Conservation (phyloP, 2,888 invertebrate species). For the Axea sp. region DNA sequence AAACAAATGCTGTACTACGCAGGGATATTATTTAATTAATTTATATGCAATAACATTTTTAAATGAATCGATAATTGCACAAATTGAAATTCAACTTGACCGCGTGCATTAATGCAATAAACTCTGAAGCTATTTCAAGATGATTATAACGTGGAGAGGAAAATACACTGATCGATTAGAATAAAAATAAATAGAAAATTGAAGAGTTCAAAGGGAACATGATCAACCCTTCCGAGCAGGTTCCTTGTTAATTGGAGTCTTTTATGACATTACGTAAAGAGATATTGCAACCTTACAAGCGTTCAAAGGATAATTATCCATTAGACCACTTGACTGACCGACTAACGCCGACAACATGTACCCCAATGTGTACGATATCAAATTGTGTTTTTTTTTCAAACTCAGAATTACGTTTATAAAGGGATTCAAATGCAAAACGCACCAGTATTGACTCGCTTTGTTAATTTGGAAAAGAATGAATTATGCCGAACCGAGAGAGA, state of each 20-base stretch:
- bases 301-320: conserved; percentile 44
- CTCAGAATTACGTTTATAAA: too few relatives aligned
- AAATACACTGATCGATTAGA: too few relatives aligned
- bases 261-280: conserved; percentile 44
- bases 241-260: conserved; percentile 40
- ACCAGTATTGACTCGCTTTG: too few relatives aligned
- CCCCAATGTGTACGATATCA: conserved; percentile 1
- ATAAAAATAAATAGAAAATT: conserved; percentile 2
- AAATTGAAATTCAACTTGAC: too few relatives aligned
- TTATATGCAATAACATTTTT: too few relatives aligned
- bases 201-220: conserved; percentile 20
- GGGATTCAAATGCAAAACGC: too few relatives aligned
- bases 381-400: neutral
- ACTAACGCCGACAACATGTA: conserved; percentile 11
- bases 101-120: too few relatives aligned
- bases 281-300: conserved; percentile 51
- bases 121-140: conserved; percentile 1
- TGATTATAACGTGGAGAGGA: conserved; percentile 2
- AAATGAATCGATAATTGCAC: too few relatives aligned
- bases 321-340: conserved; percentile 40
- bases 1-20: too few relatives aligned
- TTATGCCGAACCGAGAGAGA: too few relatives aligned
- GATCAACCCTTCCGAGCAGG: conserved; percentile 11
- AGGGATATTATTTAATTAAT: too few relatives aligned
- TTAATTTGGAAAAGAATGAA: too few relatives aligned